phyloP scores from a whole-genome alignment of 2,113 vertebrate genomes.

The Jaculus jaculus region DNA sequence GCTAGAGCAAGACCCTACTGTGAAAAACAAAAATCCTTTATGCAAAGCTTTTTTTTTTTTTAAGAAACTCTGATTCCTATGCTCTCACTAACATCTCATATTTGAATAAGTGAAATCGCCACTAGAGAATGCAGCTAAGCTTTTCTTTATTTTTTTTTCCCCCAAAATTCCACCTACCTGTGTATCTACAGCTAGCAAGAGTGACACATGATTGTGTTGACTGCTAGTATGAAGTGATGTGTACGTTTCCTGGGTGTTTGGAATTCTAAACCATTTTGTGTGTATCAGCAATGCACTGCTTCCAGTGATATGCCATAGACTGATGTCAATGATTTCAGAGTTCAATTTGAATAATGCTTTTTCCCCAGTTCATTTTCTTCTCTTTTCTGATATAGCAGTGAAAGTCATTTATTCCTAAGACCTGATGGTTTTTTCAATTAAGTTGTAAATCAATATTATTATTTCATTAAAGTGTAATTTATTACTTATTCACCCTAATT shows the following conservation, averaged over 20 bases:
- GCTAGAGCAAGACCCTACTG: too few relatives aligned
- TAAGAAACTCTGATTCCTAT: background rate
- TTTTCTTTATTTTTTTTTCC: background rate
- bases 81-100: background rate
- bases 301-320: background rate
- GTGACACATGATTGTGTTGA: background rate
- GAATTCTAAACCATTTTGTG: background rate
- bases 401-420: conserved; percentile 50
- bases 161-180: background rate
- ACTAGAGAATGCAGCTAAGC: background rate
- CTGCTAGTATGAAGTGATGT: background rate
- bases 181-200: background rate
- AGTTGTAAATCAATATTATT: conserved; percentile 35
- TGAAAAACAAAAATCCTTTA: too few relatives aligned
- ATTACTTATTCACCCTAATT: conserved; percentile 38
- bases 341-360: conserved; percentile 6
- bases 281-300: background rate
- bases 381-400: background rate
- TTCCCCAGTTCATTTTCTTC: background rate
- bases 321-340: background rate
- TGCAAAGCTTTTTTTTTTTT: background rate
- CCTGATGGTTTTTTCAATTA: conserved; percentile 34
- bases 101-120: background rate
- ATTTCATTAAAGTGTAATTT: conserved; percentile 41
- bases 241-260: conserved; percentile 14